Evolutionary conservation across 1,140 invertebrate genomes (phyloP).

Genomic region (Aphelinus certus): DNA sequence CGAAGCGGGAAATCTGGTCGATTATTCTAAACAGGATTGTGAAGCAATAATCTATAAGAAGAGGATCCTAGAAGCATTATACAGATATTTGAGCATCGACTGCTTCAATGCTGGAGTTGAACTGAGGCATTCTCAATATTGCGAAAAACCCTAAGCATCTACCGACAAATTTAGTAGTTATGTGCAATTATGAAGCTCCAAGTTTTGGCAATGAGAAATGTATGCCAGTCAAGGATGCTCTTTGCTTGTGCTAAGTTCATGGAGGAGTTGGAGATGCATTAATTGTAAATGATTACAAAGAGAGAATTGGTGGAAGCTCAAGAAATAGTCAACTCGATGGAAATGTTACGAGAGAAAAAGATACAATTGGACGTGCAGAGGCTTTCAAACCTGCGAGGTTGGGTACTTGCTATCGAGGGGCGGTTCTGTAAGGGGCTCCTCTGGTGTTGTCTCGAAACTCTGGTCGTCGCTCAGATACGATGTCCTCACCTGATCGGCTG

Average conservation of each 20-base stretch:
- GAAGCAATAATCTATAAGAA: slow-evolving; percentile 48
- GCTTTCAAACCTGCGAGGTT: slow-evolving; percentile 37
- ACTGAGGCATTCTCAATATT: slow-evolving; percentile 74
- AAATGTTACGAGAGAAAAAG: slow-evolving; percentile 11
- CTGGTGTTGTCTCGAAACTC: too few species aligned
- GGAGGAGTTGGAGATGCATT: slow-evolving; percentile 83
- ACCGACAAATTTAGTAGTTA: slow-evolving; percentile 83
- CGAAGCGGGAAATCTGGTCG: too few species aligned
- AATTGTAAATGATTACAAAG: slow-evolving; percentile 67
- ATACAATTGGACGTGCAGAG: slow-evolving; percentile 42
- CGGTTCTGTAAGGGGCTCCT: too few species aligned
- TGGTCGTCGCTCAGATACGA: too few species aligned
- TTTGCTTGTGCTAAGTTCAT: slow-evolving; percentile 74
- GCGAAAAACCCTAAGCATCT: slow-evolving; percentile 76
- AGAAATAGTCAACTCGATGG: slow-evolving; percentile 20
- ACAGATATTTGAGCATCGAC: slow-evolving; percentile 76
- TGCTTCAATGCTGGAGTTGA: slow-evolving; percentile 88
- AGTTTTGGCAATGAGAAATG: slow-evolving; percentile 77
- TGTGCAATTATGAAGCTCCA: slow-evolving; percentile 81
- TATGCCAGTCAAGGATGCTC: slow-evolving; percentile 76
- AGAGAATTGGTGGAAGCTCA: slow-evolving; percentile 37
- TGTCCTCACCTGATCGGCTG: too few species aligned
- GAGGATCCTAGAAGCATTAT: slow-evolving; percentile 73
- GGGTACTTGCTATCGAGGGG: too few species aligned
- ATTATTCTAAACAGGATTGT: slow-evolving; percentile 29